Percentiles rank a stretch among this genome's conserved stretches.
These are phyloP conservation scores for Cydia amplana DNA, from an alignment of 1,140 invertebrate species.

Conservation along the genomic window DNA sequence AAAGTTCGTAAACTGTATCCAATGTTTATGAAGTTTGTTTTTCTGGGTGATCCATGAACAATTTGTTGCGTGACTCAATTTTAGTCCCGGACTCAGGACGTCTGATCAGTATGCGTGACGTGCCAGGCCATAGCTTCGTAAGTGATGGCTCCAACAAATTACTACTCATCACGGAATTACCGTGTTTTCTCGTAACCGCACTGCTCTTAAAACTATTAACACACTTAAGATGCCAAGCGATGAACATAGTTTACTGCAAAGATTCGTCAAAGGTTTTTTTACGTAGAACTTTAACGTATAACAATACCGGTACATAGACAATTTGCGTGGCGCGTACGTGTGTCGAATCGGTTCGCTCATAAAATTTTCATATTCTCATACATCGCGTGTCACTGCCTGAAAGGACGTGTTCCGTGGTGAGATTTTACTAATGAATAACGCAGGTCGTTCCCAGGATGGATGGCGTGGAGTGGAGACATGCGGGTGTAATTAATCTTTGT, in stretches of 20 bases:
- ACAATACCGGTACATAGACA: constrained; percentile 12
- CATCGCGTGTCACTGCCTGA: constrained; percentile 36
- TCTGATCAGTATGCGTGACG: constrained; percentile 30
- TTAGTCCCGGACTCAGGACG: constrained; percentile 20
- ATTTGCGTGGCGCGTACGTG: constrained; percentile 22
- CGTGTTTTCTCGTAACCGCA: background rate
- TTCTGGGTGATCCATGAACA: constrained; percentile 23
- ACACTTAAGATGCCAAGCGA: background rate
- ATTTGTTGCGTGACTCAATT: constrained; percentile 32
- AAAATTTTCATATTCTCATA: constrained; percentile 40
- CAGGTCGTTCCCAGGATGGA: constrained; percentile 35
- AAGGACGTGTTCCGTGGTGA: constrained; percentile 42
- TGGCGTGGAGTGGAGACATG: constrained; percentile 6
- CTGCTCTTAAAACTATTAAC: constrained; percentile 21
- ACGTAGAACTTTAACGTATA: background rate
- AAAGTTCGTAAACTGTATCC: constrained; percentile 28
- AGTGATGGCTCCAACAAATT: constrained; percentile 27
- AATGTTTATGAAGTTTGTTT: constrained; percentile 30
- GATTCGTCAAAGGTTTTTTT: background rate
- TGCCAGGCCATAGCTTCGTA: constrained; percentile 21
- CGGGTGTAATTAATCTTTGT: constrained; percentile 46
- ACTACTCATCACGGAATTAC: constrained; percentile 10
- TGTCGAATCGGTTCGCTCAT: constrained; percentile 20
- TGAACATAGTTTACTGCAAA: background rate
- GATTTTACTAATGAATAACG: constrained; percentile 52